These are phyloP conservation scores for Apodemia duryi DNA, from an alignment of 2,888 invertebrate genomes.

Conservation along the genomic window DNA sequence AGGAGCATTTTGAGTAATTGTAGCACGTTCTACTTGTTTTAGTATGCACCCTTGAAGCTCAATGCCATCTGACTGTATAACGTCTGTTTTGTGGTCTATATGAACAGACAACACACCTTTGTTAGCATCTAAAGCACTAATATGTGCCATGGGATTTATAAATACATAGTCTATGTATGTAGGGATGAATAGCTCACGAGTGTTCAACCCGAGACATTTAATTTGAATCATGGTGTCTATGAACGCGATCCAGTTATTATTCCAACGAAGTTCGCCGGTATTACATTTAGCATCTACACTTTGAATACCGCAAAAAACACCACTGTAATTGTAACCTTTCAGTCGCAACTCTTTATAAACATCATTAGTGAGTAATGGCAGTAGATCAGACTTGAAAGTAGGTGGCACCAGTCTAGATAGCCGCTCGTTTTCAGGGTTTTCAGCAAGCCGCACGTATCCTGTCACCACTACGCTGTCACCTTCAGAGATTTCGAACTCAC, in stretches of 20 bases:
- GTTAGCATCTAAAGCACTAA: conserved; percentile 45
- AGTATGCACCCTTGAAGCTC: conserved; percentile 94
- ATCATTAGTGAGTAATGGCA: conserved; percentile 82
- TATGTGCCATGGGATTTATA: conserved; percentile 88
- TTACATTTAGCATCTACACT: conserved; percentile 85
- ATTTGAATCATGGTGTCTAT: conserved; percentile 98
- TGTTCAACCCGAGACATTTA: conserved; percentile 87
- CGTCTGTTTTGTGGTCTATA: conserved; percentile 84
- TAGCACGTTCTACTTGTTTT: conserved; percentile 90
- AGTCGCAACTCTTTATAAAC: conserved; percentile 92
- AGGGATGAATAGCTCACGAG: conserved; percentile 91
- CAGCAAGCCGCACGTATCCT: conserved; percentile 84
- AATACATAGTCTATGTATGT: conserved; percentile 90
- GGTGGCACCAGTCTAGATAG: conserved; percentile 67
- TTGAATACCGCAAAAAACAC: conserved; percentile 89
- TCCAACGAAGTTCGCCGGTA: conserved; percentile 89
- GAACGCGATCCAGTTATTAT: conserved; percentile 95
- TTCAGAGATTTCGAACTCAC: conserved; percentile 95
- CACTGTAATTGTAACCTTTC: conserved; percentile 92
- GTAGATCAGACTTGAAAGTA: conserved; percentile 50
- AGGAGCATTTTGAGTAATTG: conserved; percentile 87
- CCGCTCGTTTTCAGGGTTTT: conserved; percentile 81
- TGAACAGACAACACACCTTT: conserved; percentile 77
- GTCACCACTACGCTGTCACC: conserved; percentile 90
- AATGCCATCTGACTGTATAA: conserved; percentile 89